Evolutionary conservation across 2,113 vertebrate genomes (phyloP).

Genomic region (Oncorhynchus mykiss): DNA sequence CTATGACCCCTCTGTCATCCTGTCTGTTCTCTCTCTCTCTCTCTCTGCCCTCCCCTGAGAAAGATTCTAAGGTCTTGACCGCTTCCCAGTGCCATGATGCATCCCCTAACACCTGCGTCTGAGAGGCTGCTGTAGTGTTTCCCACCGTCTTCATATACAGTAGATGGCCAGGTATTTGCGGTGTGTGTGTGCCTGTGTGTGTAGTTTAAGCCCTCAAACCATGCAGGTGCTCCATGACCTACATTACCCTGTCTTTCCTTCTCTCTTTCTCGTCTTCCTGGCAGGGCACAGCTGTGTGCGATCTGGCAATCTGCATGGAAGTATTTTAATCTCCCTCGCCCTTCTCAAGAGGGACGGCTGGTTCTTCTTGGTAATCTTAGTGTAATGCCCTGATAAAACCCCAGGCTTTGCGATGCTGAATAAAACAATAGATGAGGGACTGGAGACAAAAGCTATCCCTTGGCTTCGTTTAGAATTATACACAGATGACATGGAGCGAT

Average conservation of each 20-base stretch:
- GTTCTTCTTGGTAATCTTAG: slow-evolving; percentile 66
- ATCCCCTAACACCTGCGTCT: neutral
- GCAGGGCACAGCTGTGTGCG: slow-evolving; percentile 58
- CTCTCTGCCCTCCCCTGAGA: slow-evolving; percentile 11
- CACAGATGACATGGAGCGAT: slow-evolving; percentile 6
- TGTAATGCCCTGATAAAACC: slow-evolving; percentile 66
- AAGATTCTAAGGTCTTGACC: slow-evolving; percentile 4
- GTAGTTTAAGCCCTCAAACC: slow-evolving; percentile 49
- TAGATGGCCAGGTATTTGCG: neutral
- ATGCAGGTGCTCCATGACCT: slow-evolving; percentile 62
- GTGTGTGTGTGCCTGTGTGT: slow-evolving; percentile 1
- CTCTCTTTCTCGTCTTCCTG: slow-evolving; percentile 25
- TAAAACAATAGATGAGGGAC: slow-evolving; percentile 55
- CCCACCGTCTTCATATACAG: neutral
- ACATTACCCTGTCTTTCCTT: slow-evolving; percentile 37
- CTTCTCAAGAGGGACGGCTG: slow-evolving; percentile 42
- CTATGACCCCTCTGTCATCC: slow-evolving; percentile 34
- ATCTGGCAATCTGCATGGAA: slow-evolving; percentile 52
- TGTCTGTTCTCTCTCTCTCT: slow-evolving; percentile 18
- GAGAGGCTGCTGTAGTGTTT: neutral
- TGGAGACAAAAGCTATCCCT: slow-evolving; percentile 32
- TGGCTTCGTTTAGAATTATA: neutral
- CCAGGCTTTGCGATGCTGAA: slow-evolving; percentile 60
- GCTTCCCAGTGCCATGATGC: neutral
- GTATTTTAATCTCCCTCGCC: slow-evolving; percentile 60